Conservation (phyloP, 2,888 invertebrate species). For the Amblyjoppa fuscipennis region DNA sequence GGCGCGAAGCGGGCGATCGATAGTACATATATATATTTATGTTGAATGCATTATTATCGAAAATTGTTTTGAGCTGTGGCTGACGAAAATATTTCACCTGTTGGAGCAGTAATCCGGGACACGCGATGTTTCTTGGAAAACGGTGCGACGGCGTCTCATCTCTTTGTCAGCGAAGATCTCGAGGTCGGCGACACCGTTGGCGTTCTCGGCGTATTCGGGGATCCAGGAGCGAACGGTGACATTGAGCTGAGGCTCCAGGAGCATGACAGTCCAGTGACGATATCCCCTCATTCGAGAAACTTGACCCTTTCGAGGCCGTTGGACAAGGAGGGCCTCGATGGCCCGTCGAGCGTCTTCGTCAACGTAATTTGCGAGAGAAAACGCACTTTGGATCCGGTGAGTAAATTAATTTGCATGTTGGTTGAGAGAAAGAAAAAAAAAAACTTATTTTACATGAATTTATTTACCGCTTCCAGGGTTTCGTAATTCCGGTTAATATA, state of each 20-base stretch:
- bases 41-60: background rate
- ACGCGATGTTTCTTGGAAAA: conserved; percentile 96
- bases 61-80: background rate
- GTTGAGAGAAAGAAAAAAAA: background rate
- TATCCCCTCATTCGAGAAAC: conserved; percentile 92
- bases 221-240: conserved; percentile 91
- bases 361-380: conserved; percentile 94
- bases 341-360: conserved; percentile 94
- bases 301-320: conserved; percentile 91
- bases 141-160: conserved; percentile 96
- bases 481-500: conserved; percentile 93
- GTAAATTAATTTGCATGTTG: conserved; percentile 70
- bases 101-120: conserved; percentile 89
- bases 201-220: conserved; percentile 92
- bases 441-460: background rate
- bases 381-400: conserved; percentile 92
- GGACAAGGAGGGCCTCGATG: conserved; percentile 94
- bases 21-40: background rate
- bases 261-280: conserved; percentile 91
- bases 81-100: background rate
- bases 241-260: conserved; percentile 93
- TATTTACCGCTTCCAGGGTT: conserved; percentile 86
- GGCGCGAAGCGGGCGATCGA: too few relatives aligned
- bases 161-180: conserved; percentile 95
- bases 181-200: conserved; percentile 93